These are phyloP conservation scores for Perithous albicinctus DNA, from an alignment of 2,888 invertebrate species.

Conservation along the genomic window DNA sequence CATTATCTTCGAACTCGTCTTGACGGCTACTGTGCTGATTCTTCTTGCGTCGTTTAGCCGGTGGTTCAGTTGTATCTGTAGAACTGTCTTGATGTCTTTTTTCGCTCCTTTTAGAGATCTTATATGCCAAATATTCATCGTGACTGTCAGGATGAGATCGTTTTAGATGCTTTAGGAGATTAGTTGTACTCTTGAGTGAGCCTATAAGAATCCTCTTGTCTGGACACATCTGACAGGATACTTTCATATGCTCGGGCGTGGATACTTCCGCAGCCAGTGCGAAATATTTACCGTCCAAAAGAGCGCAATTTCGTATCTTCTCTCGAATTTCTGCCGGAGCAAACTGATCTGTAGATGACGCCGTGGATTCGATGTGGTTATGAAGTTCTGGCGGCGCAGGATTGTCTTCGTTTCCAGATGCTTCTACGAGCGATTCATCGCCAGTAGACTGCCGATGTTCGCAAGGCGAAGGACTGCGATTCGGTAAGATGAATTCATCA, in stretches of 20 bases:
- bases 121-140: conserved; percentile 9
- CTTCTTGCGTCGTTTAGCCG: conserved; percentile 9
- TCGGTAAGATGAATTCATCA: conserved; percentile 13
- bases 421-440: background rate
- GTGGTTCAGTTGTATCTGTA: background rate
- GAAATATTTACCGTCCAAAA: conserved; percentile 11
- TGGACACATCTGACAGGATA: background rate
- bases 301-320: conserved; percentile 4
- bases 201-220: conserved; percentile 5
- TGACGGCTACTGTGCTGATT: background rate
- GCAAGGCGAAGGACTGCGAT: background rate
- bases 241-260: background rate
- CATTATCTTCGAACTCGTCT: conserved; percentile 5
- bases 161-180: conserved; percentile 23
- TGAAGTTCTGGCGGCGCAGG: background rate
- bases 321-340: background rate
- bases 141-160: conserved; percentile 8
- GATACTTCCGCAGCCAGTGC: background rate
- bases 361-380: background rate
- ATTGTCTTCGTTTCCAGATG: conserved; percentile 5
- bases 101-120: conserved; percentile 14
- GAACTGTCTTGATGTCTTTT: conserved; percentile 18
- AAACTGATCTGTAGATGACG: conserved; percentile 5
- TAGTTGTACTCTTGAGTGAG: conserved; percentile 27
- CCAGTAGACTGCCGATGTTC: background rate